Evolutionary conservation across 2,888 invertebrate genomes (phyloP).

Genomic region (Archips xylosteana): DNA sequence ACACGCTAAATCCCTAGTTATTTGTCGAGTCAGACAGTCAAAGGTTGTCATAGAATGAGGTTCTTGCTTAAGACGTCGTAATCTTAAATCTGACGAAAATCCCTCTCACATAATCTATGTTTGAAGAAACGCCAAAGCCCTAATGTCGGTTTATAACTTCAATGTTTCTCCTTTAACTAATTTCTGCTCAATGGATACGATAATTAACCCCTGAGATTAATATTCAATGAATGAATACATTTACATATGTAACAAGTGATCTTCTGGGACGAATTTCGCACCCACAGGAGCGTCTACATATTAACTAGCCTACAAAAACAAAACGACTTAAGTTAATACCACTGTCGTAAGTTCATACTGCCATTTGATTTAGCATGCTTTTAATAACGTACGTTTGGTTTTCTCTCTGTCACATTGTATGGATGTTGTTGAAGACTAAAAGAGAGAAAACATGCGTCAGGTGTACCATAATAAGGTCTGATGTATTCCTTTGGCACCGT

Average conservation of each 20-base stretch:
- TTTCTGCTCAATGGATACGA: constrained; percentile 26
- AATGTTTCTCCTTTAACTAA: constrained; percentile 12
- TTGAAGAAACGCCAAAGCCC: constrained; percentile 5
- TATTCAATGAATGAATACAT: constrained; percentile 35
- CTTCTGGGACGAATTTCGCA: constrained; percentile 37
- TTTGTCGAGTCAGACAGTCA: too few species aligned
- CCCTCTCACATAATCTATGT: background rate
- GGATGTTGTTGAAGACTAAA: constrained; percentile 10
- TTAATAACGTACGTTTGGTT: constrained; percentile 3
- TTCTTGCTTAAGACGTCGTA: too few species aligned
- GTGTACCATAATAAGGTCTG: constrained; percentile 37
- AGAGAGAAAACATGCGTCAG: constrained; percentile 34
- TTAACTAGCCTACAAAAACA: background rate
- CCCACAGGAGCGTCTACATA: constrained; percentile 23
- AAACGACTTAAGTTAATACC: constrained; percentile 22
- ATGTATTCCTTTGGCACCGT: constrained; percentile 47
- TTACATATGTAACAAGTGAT: constrained; percentile 32
- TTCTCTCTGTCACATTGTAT: constrained; percentile 23
- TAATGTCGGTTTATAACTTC: constrained; percentile 12
- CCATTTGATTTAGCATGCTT: constrained; percentile 5
- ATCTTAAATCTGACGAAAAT: background rate
- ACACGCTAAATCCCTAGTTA: too few species aligned
- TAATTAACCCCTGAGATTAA: constrained; percentile 33
- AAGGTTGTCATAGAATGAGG: too few species aligned
- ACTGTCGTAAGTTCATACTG: background rate